Conservation (phyloP, 2,797 vertebrate genomes). For the Fistularia commersonii region DNA sequence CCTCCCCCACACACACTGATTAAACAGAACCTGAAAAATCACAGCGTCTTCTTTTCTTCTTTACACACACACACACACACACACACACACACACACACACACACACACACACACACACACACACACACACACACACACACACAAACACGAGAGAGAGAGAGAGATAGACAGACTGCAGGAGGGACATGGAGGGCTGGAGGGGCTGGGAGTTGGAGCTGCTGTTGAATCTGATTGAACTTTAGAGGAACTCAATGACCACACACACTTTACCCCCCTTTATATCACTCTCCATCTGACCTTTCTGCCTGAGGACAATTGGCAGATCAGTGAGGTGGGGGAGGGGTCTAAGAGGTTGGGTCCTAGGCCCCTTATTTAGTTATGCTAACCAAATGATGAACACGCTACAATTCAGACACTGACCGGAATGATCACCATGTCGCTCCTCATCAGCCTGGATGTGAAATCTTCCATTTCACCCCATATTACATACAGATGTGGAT, state of each 20-base stretch:
- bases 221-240: constrained; percentile 66
- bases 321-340: constrained; percentile 29
- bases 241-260: constrained; percentile 56
- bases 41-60: neutral
- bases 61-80: too few species aligned
- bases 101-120: too few species aligned
- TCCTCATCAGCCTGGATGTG: too few species aligned
- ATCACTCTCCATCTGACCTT: constrained; percentile 58
- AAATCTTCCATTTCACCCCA: too few species aligned
- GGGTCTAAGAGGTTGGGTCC: constrained; percentile 7
- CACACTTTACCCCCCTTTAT: constrained; percentile 49
- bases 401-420: too few species aligned
- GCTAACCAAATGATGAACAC: constrained; percentile 32
- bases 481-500: too few species aligned
- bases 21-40: constrained; percentile 50
- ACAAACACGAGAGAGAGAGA: too few species aligned
- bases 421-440: too few species aligned
- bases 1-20: constrained; percentile 26
- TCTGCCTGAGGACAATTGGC: constrained; percentile 46
- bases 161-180: neutral
- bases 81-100: too few species aligned
- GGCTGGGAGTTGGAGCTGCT: constrained; percentile 35
- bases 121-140: too few species aligned
- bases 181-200: constrained; percentile 10
- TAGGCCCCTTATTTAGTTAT: constrained; percentile 50